phyloP scores from a whole-genome alignment of 2,797 vertebrate species.

The Leptoclinus maculatus region DNA sequence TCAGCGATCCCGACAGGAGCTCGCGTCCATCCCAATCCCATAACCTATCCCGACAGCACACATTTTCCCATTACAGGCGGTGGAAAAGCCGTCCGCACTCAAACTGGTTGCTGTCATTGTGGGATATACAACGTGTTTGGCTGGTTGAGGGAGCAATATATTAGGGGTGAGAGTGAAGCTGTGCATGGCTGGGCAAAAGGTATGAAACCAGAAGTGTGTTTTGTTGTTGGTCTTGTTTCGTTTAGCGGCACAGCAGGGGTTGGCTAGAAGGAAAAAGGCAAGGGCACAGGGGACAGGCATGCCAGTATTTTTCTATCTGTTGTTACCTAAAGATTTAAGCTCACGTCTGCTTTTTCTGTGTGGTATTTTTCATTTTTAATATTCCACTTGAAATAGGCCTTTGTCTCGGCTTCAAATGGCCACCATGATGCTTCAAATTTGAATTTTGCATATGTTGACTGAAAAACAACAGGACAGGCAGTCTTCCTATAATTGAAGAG shows the following conservation, averaged over 20 bases:
- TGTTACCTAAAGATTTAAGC: conserved; percentile 47
- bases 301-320: conserved; percentile 37
- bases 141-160: conserved; percentile 68
- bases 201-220: conserved; percentile 77
- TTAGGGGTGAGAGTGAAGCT: conserved; percentile 75
- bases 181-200: conserved; percentile 76
- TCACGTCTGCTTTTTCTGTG: conserved; percentile 6
- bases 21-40: conserved; percentile 80
- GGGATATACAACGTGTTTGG: conserved; percentile 72
- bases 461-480: conserved; percentile 47
- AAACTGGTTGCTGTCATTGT: conserved; percentile 74
- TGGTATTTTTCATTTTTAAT: conserved; percentile 15
- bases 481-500: conserved; percentile 23
- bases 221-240: conserved; percentile 81
- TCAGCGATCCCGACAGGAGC: conserved; percentile 81
- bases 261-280: conserved; percentile 54
- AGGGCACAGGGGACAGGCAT: conserved; percentile 60
- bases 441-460: conserved; percentile 26
- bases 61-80: conserved; percentile 84
- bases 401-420: conserved; percentile 15
- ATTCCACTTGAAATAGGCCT: conserved; percentile 8
- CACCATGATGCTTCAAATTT: conserved; percentile 17
- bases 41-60: conserved; percentile 83
- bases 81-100: conserved; percentile 76
- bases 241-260: conserved; percentile 82